phyloP scores from a whole-genome alignment of 1,140 invertebrate genomes.

The Patella vulgata region DNA sequence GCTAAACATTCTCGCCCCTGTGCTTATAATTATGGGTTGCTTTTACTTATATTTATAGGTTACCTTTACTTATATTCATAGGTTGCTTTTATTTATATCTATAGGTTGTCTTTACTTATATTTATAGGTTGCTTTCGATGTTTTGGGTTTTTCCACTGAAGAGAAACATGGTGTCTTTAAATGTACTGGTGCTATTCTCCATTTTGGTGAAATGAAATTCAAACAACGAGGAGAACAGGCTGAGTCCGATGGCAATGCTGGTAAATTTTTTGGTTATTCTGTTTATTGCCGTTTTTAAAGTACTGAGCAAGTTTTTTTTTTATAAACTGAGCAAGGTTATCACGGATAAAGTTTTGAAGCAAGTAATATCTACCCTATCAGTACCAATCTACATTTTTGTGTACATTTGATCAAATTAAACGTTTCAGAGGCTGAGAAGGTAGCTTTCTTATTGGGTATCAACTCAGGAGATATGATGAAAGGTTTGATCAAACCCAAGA shows the following conservation, averaged over 20 bases:
- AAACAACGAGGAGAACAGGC: constrained; percentile 99
- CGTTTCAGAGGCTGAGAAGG: constrained; percentile 86
- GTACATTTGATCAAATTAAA: neutral
- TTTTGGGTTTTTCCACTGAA: constrained; percentile 94
- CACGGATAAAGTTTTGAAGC: too few relatives aligned
- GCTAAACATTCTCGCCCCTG: too few relatives aligned
- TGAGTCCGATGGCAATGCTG: constrained; percentile 93
- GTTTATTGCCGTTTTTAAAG: too few relatives aligned
- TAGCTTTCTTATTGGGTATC: constrained; percentile 85
- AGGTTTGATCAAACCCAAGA: constrained; percentile 72
- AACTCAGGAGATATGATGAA: constrained; percentile 72
- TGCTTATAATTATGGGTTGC: too few relatives aligned
- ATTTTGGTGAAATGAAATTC: constrained; percentile 99
- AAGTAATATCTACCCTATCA: too few relatives aligned
- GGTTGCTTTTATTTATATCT: constrained; percentile 82
- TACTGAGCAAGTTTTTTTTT: too few relatives aligned
- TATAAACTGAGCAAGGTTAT: too few relatives aligned
- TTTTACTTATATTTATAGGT: too few relatives aligned
- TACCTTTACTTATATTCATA: constrained; percentile 66
- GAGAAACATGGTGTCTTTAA: constrained; percentile 98
- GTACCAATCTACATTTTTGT: too few relatives aligned
- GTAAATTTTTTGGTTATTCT: constrained; percentile 27
- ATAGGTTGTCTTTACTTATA: constrained; percentile 77
- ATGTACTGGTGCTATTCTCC: constrained; percentile 97
- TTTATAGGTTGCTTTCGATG: constrained; percentile 94